A percentile compares a stretch with the other conserved stretches of the same genome.
Conservation (phyloP, 2,797 vertebrate genomes). For the Salarias fasciatus region DNA sequence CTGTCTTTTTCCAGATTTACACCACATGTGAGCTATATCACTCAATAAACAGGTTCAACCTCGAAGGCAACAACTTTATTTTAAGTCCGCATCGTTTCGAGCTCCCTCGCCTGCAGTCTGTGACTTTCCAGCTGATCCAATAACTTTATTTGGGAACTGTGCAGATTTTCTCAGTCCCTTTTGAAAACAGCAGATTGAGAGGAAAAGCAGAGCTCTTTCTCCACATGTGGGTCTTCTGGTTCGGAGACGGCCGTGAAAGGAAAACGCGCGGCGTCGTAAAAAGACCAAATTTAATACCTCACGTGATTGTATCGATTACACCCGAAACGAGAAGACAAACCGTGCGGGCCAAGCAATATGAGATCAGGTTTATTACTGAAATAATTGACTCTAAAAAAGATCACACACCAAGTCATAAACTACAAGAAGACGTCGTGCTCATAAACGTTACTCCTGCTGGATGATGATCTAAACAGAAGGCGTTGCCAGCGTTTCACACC, state of each 20-base stretch:
- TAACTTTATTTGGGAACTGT: conserved; percentile 32
- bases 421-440: conserved; percentile 31
- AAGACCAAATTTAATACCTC: conserved; percentile 49
- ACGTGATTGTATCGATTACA: conserved; percentile 56
- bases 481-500: conserved; percentile 17
- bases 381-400: conserved; percentile 56
- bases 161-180: too few species aligned
- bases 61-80: conserved; percentile 37
- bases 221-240: background rate
- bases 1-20: conserved; percentile 11
- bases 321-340: conserved; percentile 42
- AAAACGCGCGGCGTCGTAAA: too few species aligned
- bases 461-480: conserved; percentile 45
- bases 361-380: conserved; percentile 53
- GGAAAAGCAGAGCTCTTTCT: too few species aligned
- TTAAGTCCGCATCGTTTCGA: conserved; percentile 29
- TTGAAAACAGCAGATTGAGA: too few species aligned
- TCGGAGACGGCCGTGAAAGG: too few species aligned
- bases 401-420: conserved; percentile 26
- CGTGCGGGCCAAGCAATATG: conserved; percentile 44
- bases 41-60: conserved; percentile 26
- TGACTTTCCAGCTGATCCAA: conserved; percentile 18
- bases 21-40: conserved; percentile 41
- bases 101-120: conserved; percentile 27
- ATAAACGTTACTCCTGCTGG: conserved; percentile 33